Base-by-base conservation (phyloP, 2,888 invertebrate species). In the Cetonia aurata region DNA sequence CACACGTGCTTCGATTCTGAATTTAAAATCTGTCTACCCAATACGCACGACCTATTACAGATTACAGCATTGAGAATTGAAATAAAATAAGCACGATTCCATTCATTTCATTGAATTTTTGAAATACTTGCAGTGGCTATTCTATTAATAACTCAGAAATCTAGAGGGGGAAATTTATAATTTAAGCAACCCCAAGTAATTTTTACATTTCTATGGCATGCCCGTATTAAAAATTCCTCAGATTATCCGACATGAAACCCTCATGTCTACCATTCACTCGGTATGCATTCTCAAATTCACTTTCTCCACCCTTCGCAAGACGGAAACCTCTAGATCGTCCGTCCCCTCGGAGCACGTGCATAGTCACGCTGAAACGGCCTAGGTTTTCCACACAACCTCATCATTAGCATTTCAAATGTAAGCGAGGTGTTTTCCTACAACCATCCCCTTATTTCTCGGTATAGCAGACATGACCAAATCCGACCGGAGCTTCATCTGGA, bases 321-420 rank as follows among this genome's bases (percentile, higher is more conserved):
- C 37, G 17, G 50, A 50, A 65, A 50, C 50, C 52, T 25, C 52
- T 1, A 6, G 25, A 17, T 52, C 19, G 3, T 9, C 8, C 37
- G 37, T 37, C 37, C 62, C 62, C 37, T 50, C 17, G 15, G 37
- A 57, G 50, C 50, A 65, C 50, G 50, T 65, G 62, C 50, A 48
- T n/a, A 65, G 19, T 12, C 48, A 48, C 48, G 62, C 15, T 17
- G 19, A 65, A 65, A 37, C 62, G 50, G 62, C 37, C 50, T 50
- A 62, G 62, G 62, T 62, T 62, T 50, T 65, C 50, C 41, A 50
- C 50, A 50, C 50, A 50, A 65, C 50, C 62, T 50, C 10, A 37
- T 65, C 62, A 65, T 65, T 65, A 65, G 52, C 62, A 65, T 65
- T 65, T 65, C 62, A 65, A 65, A 65, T 65, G 50, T 37, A 52